A percentile compares a stretch with the other conserved stretches of the same genome.
Evolutionary conservation across 2,113 vertebrate species (phyloP).

Genomic region (Ammospiza nelsoni): DNA sequence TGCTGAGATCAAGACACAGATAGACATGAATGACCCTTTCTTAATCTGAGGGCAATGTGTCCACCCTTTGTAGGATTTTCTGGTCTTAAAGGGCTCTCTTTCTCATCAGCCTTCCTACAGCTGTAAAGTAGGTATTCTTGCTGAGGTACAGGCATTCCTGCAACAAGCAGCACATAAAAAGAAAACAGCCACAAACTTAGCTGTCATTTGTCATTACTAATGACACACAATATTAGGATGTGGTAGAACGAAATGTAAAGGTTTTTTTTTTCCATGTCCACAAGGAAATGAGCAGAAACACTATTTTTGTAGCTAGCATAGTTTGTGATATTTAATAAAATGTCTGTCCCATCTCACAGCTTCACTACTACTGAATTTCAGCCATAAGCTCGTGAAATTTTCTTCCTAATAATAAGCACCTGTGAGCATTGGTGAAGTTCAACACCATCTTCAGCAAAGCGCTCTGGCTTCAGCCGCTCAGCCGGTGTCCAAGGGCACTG

Average conservation of each 20-base stretch:
- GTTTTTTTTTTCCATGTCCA: neutral
- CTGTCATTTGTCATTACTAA: slow-evolving; percentile 5
- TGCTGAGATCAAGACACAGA: neutral
- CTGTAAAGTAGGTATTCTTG: neutral
- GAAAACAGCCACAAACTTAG: slow-evolving; percentile 21
- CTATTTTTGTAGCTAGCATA: neutral
- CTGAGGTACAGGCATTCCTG: neutral
- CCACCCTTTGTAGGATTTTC: neutral
- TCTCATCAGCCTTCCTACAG: neutral
- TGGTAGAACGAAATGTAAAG: neutral
- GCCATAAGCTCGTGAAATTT: neutral
- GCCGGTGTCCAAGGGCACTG: neutral
- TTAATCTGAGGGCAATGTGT: neutral
- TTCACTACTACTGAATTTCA: neutral
- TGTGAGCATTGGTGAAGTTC: neutral
- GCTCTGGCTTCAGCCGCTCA: accelerated
- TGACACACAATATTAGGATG: slow-evolving; percentile 34
- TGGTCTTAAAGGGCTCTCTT: neutral
- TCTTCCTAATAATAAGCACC: neutral
- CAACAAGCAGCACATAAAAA: neutral
- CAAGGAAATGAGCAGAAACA: slow-evolving; percentile 23
- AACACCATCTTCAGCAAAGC: neutral
- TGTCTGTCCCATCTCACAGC: neutral
- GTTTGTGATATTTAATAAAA: neutral
- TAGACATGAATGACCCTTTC: neutral